These are phyloP conservation scores for Caenorhabditis tropicalis DNA, from an alignment of 1,140 invertebrate genomes.

Conservation along the genomic window DNA sequence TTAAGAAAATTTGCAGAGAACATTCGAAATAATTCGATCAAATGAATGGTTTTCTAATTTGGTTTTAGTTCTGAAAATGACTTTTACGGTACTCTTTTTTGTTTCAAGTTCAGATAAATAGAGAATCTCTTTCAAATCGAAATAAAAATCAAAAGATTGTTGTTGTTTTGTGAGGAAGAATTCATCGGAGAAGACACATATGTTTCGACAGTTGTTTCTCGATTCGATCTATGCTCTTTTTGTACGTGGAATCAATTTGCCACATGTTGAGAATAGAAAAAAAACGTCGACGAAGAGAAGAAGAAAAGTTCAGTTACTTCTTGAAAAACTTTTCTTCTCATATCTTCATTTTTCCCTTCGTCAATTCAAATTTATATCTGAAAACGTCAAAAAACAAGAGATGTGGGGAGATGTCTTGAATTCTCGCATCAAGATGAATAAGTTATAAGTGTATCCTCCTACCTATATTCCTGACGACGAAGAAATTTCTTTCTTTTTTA, in stretches of 20 bases:
- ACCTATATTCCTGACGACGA: not conserved
- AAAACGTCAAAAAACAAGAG: slow-evolving; percentile 29
- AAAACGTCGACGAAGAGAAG: no score
- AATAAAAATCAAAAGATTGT: not conserved
- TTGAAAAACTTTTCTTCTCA: no score
- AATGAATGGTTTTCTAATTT: not conserved
- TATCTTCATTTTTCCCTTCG: not conserved
- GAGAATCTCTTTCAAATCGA: no score
- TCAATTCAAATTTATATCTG: not conserved
- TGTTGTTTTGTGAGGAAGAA: not conserved
- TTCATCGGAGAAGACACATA: not conserved
- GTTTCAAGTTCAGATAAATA: no score
- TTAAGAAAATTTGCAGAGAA: not conserved
- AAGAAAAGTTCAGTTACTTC: no score
- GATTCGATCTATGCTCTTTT: slow-evolving; percentile 19
- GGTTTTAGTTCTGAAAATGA: no score
- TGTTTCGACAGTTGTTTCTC: slow-evolving; percentile 33
- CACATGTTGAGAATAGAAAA: not conserved
- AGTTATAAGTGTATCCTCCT: slow-evolving; percentile 17
- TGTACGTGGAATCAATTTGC: not conserved
- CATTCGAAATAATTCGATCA: not conserved
- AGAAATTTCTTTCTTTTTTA: not conserved
- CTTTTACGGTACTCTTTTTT: no score
- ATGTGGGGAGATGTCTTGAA: not conserved
- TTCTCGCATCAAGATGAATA: slow-evolving; percentile 14